Base-by-base conservation (phyloP, 1,140 invertebrate genomes). In the Drosophila insularis region DNA sequence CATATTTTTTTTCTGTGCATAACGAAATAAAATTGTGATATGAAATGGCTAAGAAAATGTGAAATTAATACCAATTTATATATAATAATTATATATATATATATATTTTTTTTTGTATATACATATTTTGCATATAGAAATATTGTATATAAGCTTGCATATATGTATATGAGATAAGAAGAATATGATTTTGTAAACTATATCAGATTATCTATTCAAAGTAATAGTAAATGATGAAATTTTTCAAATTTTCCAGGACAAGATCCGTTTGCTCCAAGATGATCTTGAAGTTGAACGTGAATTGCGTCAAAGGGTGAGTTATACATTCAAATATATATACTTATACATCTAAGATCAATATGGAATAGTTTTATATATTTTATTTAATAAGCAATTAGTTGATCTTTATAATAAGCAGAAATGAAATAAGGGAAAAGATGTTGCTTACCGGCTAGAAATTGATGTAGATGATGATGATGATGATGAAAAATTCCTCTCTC, bases 251-350 rank as follows among this genome's bases (percentile, higher is more conserved):
- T 96, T 97, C 92, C 95, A 98, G 98, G 98, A 99, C 94, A 98
- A 98, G 95, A 98, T 99, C 93, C 97, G 98, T 93, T 96, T 99
- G 91, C 94, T 99, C 90, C 97, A 98, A 91, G 98, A 99, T 95
- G 98, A 99, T 94, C 94, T 99, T 94, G 98, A 99, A 95, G 95
- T 95, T 92, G 98, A 99, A 95, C 96, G 98, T 93, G 98, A 99
- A 94, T 94, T 99, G 92, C 96, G 98, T 93, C 96, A 98, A 94
- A 97, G 98, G 95, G 98, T 99, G 94, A 97, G 96, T 91, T 67
- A 7, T 27, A 27, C 27, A 5, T 27, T 1, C 1, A n/a, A 55
- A 17, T 14, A 19, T 35, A 43, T 14, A 37, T 7, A 56, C 5
- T 56, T n/a, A n/a, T n/a, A 32, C 7, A 32, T 35, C 10, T 56